Percentiles rank a stretch among this genome's conserved stretches.
Conservation (phyloP, 2,888 invertebrate species). For the Stegana nigrithorax region DNA sequence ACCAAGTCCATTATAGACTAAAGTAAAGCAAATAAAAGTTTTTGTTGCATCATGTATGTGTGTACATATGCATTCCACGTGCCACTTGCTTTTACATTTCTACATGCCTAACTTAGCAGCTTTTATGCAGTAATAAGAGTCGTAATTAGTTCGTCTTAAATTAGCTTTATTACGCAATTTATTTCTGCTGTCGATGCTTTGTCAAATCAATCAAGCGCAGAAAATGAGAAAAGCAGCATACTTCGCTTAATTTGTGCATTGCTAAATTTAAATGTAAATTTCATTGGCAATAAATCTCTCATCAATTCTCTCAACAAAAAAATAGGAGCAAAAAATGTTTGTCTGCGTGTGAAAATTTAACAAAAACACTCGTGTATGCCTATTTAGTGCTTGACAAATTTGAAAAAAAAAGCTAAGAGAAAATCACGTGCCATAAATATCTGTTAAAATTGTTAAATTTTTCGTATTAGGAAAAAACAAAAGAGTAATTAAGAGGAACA, state of each 20-base stretch:
- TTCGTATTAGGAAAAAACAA: too few species aligned
- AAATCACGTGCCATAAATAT: too few species aligned
- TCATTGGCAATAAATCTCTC: background rate
- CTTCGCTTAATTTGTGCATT: background rate
- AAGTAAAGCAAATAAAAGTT: too few species aligned
- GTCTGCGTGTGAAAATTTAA: background rate
- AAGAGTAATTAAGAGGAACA: too few species aligned
- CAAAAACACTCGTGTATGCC: slow-evolving; percentile 40
- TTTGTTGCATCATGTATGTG: too few species aligned
- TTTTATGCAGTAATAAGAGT: background rate
- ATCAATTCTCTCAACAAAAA: background rate
- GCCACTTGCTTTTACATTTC: too few species aligned
- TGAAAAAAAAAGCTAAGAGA: slow-evolving; percentile 5
- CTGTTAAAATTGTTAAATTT: too few species aligned
- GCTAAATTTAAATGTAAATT: background rate
- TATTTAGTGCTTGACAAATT: slow-evolving; percentile 36
- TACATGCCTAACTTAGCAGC: too few species aligned
- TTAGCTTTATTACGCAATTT: background rate
- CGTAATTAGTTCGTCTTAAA: background rate
- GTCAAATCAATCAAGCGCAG: background rate
- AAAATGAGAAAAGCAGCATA: slow-evolving; percentile 6
- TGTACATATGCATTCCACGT: too few species aligned
- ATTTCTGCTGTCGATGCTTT: background rate
- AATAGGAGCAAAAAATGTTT: background rate
- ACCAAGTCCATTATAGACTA: too few species aligned